Conservation (phyloP, 2,113 vertebrate genomes). For the Charina bottae region DNA sequence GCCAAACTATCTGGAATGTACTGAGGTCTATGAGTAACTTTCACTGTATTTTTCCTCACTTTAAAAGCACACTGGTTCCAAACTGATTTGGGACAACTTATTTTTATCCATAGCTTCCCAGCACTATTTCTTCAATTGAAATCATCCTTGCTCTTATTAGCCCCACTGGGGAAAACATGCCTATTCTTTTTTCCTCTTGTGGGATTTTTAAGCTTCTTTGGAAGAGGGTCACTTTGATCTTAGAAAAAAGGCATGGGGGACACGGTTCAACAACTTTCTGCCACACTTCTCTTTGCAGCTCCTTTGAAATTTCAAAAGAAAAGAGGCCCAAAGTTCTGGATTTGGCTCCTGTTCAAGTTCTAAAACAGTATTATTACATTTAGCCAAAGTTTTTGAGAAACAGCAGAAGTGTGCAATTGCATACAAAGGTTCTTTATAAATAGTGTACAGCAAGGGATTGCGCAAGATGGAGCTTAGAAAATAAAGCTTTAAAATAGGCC, state of each 20-base stretch:
- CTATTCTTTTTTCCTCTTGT: neutral
- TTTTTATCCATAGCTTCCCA: neutral
- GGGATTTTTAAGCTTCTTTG: neutral
- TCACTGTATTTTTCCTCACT: neutral
- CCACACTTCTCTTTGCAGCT: neutral
- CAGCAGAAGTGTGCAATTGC: neutral
- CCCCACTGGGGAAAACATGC: neutral
- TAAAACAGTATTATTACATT: neutral
- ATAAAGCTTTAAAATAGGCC: neutral
- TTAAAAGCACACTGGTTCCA: neutral
- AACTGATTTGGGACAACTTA: neutral
- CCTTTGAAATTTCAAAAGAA: neutral
- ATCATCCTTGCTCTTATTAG: neutral
- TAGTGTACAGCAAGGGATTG: neutral
- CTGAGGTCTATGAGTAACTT: neutral
- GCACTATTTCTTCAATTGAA: neutral
- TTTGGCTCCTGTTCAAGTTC: neutral
- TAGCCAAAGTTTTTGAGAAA: neutral
- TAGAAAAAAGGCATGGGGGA: neutral
- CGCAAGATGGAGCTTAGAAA: neutral
- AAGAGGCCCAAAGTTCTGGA: neutral
- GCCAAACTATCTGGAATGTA: neutral
- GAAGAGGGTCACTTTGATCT: neutral
- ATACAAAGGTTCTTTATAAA: neutral
- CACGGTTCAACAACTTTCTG: too few relatives aligned